Evolutionary conservation across 2,888 invertebrate species (phyloP).

Genomic region (Noctua pronuba): DNA sequence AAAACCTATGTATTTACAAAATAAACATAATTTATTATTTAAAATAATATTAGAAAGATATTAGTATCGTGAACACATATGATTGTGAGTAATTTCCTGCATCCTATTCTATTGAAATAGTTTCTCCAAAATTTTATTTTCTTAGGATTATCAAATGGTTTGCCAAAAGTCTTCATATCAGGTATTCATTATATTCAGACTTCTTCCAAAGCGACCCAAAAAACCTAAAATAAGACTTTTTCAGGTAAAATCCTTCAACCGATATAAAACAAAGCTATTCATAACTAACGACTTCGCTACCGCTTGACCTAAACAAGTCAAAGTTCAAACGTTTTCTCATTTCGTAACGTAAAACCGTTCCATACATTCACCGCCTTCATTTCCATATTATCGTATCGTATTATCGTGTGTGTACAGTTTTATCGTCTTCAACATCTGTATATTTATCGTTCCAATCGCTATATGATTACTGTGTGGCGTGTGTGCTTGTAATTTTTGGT

Average conservation of each 20-base stretch:
- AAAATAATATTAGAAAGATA: neutral
- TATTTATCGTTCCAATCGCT: slow-evolving; percentile 61
- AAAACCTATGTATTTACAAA: too few relatives aligned
- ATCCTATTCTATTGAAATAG: neutral
- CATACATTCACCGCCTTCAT: slow-evolving; percentile 55
- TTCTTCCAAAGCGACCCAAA: neutral
- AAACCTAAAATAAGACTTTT: neutral
- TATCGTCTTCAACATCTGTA: slow-evolving; percentile 60
- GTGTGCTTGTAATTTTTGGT: slow-evolving; percentile 66
- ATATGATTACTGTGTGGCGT: slow-evolving; percentile 67
- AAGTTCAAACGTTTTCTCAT: slow-evolving; percentile 51
- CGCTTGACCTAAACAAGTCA: slow-evolving; percentile 35
- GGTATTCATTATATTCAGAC: too few relatives aligned
- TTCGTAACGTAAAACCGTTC: slow-evolving; percentile 35
- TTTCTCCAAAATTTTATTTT: neutral
- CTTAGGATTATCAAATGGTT: too few relatives aligned
- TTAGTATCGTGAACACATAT: neutral
- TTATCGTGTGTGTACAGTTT: slow-evolving; percentile 56
- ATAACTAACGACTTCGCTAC: neutral
- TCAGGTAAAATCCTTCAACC: neutral
- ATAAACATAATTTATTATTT: too few relatives aligned
- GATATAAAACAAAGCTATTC: neutral
- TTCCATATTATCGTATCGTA: slow-evolving; percentile 64
- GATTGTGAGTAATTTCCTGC: neutral
- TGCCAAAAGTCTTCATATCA: neutral